Conservation (phyloP, 2,888 invertebrate genomes). For the Leptopilina syphax region DNA sequence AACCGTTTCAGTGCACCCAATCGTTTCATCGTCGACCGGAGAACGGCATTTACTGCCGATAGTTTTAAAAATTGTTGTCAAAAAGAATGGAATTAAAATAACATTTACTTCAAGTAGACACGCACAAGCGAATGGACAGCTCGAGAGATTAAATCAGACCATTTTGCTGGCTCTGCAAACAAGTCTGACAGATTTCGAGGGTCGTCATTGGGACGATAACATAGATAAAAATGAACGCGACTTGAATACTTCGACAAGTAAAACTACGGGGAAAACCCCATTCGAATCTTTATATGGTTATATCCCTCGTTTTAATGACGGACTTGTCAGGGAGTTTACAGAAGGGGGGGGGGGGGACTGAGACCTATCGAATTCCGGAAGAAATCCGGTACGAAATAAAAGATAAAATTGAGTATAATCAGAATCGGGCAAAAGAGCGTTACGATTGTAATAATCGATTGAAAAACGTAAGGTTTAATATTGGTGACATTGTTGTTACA, state of each 20-base stretch:
- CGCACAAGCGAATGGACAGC: background rate
- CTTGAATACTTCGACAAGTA: no score
- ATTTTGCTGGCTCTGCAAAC: background rate
- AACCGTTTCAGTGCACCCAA: no score
- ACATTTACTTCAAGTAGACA: background rate
- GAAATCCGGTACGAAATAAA: background rate
- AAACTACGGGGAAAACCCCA: no score
- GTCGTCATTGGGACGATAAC: background rate
- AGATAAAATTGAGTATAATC: background rate
- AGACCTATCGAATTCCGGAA: no score
- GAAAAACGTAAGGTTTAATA: conserved; percentile 41
- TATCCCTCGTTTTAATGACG: no score
- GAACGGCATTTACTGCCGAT: no score
- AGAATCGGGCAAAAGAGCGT: no score
- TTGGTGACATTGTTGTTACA: conserved; percentile 46
- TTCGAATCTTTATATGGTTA: no score
- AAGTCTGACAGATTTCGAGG: background rate
- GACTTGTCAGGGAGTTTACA: no score
- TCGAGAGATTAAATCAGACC: background rate
- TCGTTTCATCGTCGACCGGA: no score
- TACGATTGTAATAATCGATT: background rate
- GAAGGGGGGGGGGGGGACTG: no score
- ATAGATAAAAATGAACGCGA: background rate
- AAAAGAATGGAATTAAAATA: background rate
- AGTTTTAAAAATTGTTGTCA: no score